Evolutionary conservation across 2,888 invertebrate genomes (phyloP), one percentile per base, ranked within the genome.

Genomic region (Caenorhabditis japonica): DNA sequence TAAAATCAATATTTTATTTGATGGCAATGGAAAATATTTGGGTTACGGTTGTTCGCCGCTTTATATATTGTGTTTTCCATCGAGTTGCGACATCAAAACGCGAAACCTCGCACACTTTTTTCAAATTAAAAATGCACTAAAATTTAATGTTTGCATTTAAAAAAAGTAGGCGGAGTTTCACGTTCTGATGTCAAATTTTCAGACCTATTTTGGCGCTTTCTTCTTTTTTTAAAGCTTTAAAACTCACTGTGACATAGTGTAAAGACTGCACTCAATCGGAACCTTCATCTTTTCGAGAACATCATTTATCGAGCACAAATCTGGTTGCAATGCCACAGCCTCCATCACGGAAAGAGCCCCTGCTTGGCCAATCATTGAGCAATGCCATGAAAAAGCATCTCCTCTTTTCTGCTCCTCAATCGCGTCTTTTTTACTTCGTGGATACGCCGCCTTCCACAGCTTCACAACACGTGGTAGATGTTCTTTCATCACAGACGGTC

Each of bases 381-480:
- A 79, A 82, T 89, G 89, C 97, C 97, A 99, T 17, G 97, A 97
- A 88, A 97, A 97, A 0, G 95, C 94, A 90, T 97, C 97, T 8
- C 79, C 79, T 70, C 80, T 36, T 13, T 27, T 85, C 71, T 96
- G 96, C 89, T 99, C 99, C 0, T 95, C 94, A 88, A 97, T 97
- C 15, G 99, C 90, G 89, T 99, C 99, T 87, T 97, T 97, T 38
- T 92, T 92, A 0, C 96, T 96, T 51, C 97, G 91, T 0, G 99
- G 97, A 89, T 99, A 99, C 25, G 96, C 96, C 88, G 97, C 97
- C 81, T 95, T 92, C 99, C 97, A 99, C 3, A 99, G 89, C 13
- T 97, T 89, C 81, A 97, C 88, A 94, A 99, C 94, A 70, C 97
- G 91, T 0, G 96, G 96, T 53, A 99, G 89, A 49, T 97, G 73